These are phyloP conservation scores for Acanthosepion lycidas DNA, from an alignment of 2,888 invertebrate species.

Conservation along the genomic window DNA sequence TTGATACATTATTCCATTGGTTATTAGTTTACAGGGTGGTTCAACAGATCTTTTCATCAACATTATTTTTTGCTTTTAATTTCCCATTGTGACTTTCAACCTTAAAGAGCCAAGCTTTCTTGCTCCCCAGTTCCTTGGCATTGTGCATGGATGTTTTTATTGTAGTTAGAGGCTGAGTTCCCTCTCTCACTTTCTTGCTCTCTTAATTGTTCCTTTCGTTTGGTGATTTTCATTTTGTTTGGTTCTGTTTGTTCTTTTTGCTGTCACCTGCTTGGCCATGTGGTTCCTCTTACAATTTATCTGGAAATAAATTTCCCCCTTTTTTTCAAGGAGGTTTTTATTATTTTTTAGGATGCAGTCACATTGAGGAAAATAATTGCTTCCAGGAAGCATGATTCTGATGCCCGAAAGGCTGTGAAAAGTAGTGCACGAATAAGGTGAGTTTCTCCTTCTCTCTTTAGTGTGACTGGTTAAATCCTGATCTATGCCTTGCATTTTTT, in stretches of 20 bases:
- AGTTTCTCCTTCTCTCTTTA: neutral
- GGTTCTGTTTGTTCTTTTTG: conserved; percentile 34
- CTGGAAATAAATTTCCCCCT: neutral
- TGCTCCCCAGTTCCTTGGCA: conserved; percentile 13
- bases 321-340: conserved; percentile 46
- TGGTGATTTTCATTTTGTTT: neutral
- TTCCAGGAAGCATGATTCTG: conserved; percentile 68
- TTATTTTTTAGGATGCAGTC: conserved; percentile 83
- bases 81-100: no score
- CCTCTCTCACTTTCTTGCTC: neutral
- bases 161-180: conserved; percentile 15
- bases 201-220: neutral
- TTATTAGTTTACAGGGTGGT: no score
- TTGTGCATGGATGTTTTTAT: conserved; percentile 3
- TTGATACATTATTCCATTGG: no score
- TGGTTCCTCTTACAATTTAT: neutral
- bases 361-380: conserved; percentile 85
- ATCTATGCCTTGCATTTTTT: no score
- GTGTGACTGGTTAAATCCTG: no score
- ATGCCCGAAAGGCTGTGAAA: conserved; percentile 80
- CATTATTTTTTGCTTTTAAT: no score
- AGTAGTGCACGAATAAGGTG: conserved; percentile 82
- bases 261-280: neutral
- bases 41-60: no score
- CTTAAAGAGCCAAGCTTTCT: neutral